Evolutionary conservation across 2,113 vertebrate species (phyloP), one percentile per base, ranked within the genome.

Genomic region (Thunnus maccoyii): DNA sequence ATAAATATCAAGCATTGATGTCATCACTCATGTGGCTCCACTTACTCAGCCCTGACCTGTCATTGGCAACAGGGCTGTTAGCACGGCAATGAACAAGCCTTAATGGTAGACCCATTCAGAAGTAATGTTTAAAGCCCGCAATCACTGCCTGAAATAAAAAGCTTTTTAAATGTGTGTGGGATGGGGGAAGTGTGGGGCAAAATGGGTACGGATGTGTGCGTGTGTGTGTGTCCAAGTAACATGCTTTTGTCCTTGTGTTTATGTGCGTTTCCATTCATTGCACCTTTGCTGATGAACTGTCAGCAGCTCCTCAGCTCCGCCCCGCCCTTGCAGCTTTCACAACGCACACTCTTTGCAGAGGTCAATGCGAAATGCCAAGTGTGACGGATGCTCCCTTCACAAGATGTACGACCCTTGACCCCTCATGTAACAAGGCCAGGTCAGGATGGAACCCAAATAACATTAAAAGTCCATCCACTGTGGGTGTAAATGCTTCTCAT

Each of bases 351-450:
- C 78, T 61, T 82, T 55, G 47, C 76, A 68, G 78, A 89, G 94
- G 89, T 91, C 93, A 89, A 61, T 51, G 12, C 50, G 3, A 82
- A 82, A 81, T 87, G 93, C 90, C 91, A 92, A 88, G 90, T 93
- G 88, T 92, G 90, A 93, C 88, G 80, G 90, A 93, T 93, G 87
- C 86, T 82, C 73, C 83, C 72, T 57, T 85, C 76, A 70, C 32
- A 22, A 70, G 80, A 91, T 22, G 86, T 25, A 2, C 10, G 56
- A 89, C 91, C 91, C 80, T 36, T 90, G 89, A 94, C 89, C 94
- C 72, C 46, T 20, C 5, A 20, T 63, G 86, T 83, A 89, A 82
- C 77, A 74, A 87, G 90, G 82, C 75, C 66, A 17, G 78, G 88
- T 84, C 83, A 74, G 62, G 66, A 72, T 63, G 56, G 81, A 77